Conservation (phyloP, 2,888 invertebrate genomes). For the Lordiphosa fenestrarum region DNA sequence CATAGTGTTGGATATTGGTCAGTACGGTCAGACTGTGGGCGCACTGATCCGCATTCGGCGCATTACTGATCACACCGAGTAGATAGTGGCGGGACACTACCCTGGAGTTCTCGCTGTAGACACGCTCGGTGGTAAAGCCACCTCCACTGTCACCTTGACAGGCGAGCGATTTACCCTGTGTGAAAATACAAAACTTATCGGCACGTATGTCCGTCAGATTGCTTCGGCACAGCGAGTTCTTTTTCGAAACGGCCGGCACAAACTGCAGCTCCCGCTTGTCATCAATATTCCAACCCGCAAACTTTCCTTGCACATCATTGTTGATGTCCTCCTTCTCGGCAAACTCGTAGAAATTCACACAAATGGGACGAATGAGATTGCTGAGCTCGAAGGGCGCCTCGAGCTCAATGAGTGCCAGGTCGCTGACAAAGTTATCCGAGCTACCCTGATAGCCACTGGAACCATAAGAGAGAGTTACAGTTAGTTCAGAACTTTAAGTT, state of each 20-base stretch:
- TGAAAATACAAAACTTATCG: conserved; percentile 62
- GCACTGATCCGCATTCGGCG: conserved; percentile 60
- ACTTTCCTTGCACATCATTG: conserved; percentile 37
- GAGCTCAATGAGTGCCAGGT: conserved; percentile 49
- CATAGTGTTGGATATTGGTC: conserved; percentile 58
- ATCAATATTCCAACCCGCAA: conserved; percentile 59
- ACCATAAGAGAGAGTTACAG: background rate
- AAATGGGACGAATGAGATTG: conserved; percentile 54
- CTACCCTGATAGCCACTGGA: conserved; percentile 41
- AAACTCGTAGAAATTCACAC: conserved; percentile 34
- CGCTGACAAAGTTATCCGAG: conserved; percentile 34
- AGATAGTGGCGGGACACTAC: conserved; percentile 35
- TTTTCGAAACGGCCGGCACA: conserved; percentile 50
- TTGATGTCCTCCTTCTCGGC: conserved; percentile 53
- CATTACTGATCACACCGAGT: conserved; percentile 58
- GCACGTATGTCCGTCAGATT: conserved; percentile 39
- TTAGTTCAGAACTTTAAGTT: background rate
- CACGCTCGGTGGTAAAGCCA: conserved; percentile 46
- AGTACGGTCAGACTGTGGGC: conserved; percentile 52
- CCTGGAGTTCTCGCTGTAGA: conserved; percentile 11
- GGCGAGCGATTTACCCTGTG: conserved; percentile 51
- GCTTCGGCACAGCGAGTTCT: conserved; percentile 29
- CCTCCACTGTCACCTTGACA: conserved; percentile 65
- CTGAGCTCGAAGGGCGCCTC: conserved; percentile 43
- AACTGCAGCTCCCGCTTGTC: conserved; percentile 52